These are phyloP conservation scores for Brachyalestes nurse DNA, from an alignment of 2,797 vertebrate genomes.

Conservation along the genomic window DNA sequence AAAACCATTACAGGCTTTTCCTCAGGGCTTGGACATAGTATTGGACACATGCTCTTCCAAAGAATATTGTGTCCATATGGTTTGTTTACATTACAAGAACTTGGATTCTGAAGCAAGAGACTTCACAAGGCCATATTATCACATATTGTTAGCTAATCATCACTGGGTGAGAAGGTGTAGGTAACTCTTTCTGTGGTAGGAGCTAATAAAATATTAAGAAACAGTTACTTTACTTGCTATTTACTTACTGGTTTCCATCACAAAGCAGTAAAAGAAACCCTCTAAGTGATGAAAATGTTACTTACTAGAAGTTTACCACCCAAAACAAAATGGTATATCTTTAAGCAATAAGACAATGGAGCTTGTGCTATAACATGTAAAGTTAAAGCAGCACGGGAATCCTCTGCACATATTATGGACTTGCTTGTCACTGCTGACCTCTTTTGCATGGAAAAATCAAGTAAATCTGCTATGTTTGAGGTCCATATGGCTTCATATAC, in stretches of 20 bases:
- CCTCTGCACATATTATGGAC: background rate
- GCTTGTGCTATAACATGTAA: background rate
- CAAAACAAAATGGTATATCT: background rate
- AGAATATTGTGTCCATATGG: conserved; percentile 26
- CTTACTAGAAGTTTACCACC: background rate
- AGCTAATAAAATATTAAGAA: background rate
- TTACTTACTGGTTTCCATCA: background rate
- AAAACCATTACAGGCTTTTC: conserved; percentile 42
- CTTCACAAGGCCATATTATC: background rate
- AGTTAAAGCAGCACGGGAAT: background rate
- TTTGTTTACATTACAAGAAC: conserved; percentile 4
- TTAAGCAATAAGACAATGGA: background rate
- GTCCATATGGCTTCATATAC: no score
- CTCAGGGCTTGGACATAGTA: conserved; percentile 16
- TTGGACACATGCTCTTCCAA: conserved; percentile 10
- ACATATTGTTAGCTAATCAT: background rate
- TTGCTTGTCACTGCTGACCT: no score
- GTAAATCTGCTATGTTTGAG: no score
- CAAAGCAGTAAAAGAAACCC: background rate
- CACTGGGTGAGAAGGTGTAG: background rate
- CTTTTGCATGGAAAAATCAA: no score
- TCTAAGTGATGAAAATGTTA: background rate
- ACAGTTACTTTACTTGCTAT: background rate
- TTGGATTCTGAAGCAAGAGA: background rate
- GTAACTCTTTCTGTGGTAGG: background rate